Base-by-base conservation (phyloP, 2,797 vertebrate genomes). In the Clamator glandarius region DNA sequence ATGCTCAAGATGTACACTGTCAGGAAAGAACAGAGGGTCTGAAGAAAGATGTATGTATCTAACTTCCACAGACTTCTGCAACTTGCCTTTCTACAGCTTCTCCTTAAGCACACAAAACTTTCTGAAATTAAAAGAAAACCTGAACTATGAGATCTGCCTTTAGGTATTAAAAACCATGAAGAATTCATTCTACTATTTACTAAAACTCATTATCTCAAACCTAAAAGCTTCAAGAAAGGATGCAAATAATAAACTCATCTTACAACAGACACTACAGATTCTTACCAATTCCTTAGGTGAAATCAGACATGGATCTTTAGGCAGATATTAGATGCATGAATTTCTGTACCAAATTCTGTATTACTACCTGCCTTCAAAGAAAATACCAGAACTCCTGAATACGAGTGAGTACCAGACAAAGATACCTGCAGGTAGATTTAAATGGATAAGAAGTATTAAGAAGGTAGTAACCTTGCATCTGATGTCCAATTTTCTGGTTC, bases 381-480 rank as follows among this genome's bases (percentile, higher is more conserved):
- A 73, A 81, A 76, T 62, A 76, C 39, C 63, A 62, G 11, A 90
- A 62, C 4, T 3, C 9, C n/a, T 75, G 18, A 75, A 81, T 35
- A 17, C 8, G 70, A 93, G 50, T 41, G 18, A 86, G 31, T 19
- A 64, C 9, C 50, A 59, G 25, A 46, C 29, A 28, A 13, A 73
- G 39, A 35, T n/a, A 76, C n/a, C 48, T 57, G 11, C 19, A 48
- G 28, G 39, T 63, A 87, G 29, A 61, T 59, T 68, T 84, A 18
- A 64, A 84, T 6, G 8, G 31, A 68, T 54, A 42, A 70, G 76
- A 84, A 12, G 17, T 42, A 74, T 35, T 52, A 74, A 93, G 64
- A 46, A 69, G 8, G 12, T 42, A 78, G 33, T 33, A 91, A 99
- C 99, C 98, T 99, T 94, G 97, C 58, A 96, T 79, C 95, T 76